Evolutionary conservation across 2,113 vertebrate species (phyloP).

Genomic region (Eretmochelys imbricata): DNA sequence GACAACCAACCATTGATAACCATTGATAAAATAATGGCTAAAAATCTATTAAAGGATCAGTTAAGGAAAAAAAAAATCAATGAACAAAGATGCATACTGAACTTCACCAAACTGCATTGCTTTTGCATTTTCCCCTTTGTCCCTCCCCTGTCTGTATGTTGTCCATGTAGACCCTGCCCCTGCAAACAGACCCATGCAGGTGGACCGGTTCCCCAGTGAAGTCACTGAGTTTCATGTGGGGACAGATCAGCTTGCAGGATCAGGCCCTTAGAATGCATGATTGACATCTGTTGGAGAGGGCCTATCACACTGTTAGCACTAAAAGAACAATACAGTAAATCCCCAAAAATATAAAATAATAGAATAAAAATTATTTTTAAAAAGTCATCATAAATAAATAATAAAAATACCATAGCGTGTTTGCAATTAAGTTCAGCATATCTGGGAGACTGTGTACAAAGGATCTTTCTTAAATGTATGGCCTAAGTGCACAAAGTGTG

Average conservation of each 20-base stretch:
- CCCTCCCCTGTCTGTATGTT: neutral
- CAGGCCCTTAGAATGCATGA: neutral
- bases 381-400: neutral
- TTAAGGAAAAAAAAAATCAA: neutral
- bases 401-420: neutral
- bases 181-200: neutral
- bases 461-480: neutral
- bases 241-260: neutral
- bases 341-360: too few species aligned
- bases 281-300: neutral
- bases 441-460: neutral
- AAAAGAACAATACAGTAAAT: neutral
- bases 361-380: too few species aligned
- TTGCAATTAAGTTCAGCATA: neutral
- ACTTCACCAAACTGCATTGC: neutral
- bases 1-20: neutral
- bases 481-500: neutral
- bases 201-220: neutral
- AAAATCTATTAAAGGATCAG: neutral
- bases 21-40: neutral
- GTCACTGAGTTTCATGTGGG: neutral
- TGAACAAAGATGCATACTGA: neutral
- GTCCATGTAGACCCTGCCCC: neutral
- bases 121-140: neutral
- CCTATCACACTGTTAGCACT: neutral